Evolutionary conservation across 2,888 invertebrate genomes (phyloP).

Genomic region (Lithophane ornitopus): DNA sequence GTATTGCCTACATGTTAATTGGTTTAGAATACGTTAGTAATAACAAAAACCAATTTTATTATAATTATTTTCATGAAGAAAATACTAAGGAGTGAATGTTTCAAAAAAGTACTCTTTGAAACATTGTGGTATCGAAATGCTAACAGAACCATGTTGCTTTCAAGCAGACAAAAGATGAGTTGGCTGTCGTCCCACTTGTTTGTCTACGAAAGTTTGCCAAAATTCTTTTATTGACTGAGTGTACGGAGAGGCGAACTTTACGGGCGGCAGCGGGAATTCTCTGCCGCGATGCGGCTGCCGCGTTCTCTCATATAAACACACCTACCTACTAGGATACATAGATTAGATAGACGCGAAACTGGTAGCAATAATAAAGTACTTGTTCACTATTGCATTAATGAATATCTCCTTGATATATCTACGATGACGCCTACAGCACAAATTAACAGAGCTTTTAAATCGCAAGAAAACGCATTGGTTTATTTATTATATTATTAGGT

Average conservation of each 20-base stretch:
- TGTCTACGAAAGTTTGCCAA: conserved; percentile 90
- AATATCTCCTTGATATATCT: conserved; percentile 36
- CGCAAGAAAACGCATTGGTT: not conserved
- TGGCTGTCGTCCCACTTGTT: conserved; percentile 89
- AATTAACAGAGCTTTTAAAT: conserved; percentile 11
- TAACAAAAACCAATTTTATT: conserved; percentile 17
- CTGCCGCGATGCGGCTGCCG: conserved; percentile 70
- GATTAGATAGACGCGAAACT: conserved; percentile 25
- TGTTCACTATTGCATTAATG: conserved; percentile 37
- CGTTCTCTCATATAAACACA: conserved; percentile 38
- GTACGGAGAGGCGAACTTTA: conserved; percentile 83
- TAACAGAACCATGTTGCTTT: conserved; percentile 87
- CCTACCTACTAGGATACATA: conserved; percentile 22
- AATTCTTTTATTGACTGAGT: conserved; percentile 89
- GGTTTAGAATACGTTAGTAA: not conserved
- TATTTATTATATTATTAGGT: conserved; percentile 17
- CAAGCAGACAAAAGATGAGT: conserved; percentile 89
- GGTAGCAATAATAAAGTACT: conserved; percentile 30
- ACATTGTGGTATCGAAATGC: conserved; percentile 83
- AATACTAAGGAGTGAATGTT: conserved; percentile 68
- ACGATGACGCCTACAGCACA: not conserved
- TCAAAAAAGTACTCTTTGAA: conserved; percentile 72
- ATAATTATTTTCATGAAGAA: conserved; percentile 41
- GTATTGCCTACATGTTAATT: not conserved
- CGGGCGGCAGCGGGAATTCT: conserved; percentile 78